Conservation (phyloP, 2,113 vertebrate species). For the Pterocles burchelli region DNA sequence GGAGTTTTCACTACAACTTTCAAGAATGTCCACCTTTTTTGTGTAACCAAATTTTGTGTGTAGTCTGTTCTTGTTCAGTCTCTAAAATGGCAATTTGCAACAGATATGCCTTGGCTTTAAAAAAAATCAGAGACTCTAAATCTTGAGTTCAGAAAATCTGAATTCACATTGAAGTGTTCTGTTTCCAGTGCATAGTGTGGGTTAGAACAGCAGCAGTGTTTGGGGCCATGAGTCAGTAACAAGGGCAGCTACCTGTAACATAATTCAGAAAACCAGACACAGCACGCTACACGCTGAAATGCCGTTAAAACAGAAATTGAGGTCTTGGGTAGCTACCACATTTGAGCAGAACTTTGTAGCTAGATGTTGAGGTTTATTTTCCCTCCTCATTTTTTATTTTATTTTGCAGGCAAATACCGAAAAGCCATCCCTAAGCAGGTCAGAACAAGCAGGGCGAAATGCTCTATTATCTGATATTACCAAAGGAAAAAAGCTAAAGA, state of each 20-base stretch:
- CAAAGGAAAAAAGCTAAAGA: slow-evolving; percentile 92
- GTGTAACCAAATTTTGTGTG: neutral
- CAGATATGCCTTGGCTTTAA: neutral
- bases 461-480: slow-evolving; percentile 89
- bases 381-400: neutral
- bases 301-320: neutral
- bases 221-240: neutral
- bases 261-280: neutral
- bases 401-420: slow-evolving; percentile 88
- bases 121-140: neutral
- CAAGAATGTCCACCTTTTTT: neutral
- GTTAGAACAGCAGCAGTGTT: neutral
- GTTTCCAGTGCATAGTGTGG: neutral
- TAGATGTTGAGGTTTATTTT: neutral
- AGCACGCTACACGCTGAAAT: neutral
- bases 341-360: neutral
- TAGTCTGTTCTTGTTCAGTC: neutral
- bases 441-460: slow-evolving; percentile 84
- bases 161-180: neutral
- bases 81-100: neutral
- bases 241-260: neutral
- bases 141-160: neutral
- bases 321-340: neutral
- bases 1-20: neutral
- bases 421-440: slow-evolving; percentile 83